These are phyloP conservation scores for Aphelinus certus DNA, from an alignment of 1,140 invertebrate genomes.

Conservation along the genomic window DNA sequence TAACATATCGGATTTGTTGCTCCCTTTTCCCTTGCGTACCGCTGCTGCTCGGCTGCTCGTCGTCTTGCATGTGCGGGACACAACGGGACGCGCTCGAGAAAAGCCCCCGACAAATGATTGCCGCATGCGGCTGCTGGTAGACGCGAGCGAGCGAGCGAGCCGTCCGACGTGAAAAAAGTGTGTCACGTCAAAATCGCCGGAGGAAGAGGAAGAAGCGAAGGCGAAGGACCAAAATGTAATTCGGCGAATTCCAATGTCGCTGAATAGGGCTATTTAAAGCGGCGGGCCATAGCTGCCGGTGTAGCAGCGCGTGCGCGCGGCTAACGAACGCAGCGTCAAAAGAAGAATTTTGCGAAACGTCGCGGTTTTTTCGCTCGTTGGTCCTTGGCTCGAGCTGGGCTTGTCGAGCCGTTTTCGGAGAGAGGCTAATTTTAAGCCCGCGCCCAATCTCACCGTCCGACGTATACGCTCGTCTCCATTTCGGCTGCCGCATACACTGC, in stretches of 20 bases:
- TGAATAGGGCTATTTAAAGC: conserved; percentile 28
- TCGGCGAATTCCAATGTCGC: conserved; percentile 27
- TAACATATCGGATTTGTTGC: neutral
- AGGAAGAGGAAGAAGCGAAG: neutral
- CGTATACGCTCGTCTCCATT: neutral
- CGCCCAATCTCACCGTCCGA: neutral
- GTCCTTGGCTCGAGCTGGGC: neutral
- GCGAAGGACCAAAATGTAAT: conserved; percentile 24
- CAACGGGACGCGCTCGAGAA: neutral
- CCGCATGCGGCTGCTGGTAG: neutral
- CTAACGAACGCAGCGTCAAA: neutral
- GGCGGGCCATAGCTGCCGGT: neutral
- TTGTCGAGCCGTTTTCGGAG: too few species aligned
- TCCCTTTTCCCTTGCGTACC: neutral
- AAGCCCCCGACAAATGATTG: conserved; percentile 16
- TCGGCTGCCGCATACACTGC: neutral
- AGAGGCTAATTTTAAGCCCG: neutral
- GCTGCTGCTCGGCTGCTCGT: neutral
- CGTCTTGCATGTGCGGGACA: neutral
- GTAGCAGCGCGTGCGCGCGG: neutral
- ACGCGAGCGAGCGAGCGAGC: neutral
- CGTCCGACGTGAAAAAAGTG: conserved; percentile 26
- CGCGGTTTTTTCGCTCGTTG: neutral
- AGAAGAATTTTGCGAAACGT: conserved; percentile 3
- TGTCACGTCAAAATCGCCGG: conserved; percentile 24